Evolutionary conservation across 2,888 invertebrate genomes (phyloP).

Genomic region (Tolmerus cingulatus): DNA sequence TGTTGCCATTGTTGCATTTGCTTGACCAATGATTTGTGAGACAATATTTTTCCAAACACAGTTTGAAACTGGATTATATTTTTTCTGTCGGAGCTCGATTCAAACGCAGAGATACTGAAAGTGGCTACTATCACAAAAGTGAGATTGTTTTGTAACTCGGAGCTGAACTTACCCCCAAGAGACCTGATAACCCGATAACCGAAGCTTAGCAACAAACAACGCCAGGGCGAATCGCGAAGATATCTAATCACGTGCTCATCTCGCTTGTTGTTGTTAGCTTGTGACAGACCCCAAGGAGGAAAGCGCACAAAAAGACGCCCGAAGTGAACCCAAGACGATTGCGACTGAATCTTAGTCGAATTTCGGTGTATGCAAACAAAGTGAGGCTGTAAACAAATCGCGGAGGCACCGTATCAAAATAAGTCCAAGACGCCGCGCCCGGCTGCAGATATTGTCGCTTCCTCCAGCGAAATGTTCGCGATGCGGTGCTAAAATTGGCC

Average conservation of each 20-base stretch:
- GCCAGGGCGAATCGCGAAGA: neutral
- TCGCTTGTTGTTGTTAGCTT: neutral
- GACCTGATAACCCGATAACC: neutral
- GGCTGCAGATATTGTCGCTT: neutral
- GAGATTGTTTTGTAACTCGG: neutral
- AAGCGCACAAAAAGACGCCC: neutral
- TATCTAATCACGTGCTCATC: neutral
- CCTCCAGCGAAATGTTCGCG: neutral
- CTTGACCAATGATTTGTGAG: neutral
- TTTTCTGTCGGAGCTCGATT: neutral
- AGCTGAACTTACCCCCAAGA: neutral
- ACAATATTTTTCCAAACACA: no score
- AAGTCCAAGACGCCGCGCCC: neutral
- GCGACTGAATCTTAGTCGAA: neutral
- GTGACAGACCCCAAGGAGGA: neutral
- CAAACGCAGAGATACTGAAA: neutral
- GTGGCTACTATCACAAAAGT: neutral
- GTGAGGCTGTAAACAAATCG: neutral
- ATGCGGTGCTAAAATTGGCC: neutral
- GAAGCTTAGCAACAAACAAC: neutral
- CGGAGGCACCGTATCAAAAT: neutral
- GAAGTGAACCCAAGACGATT: neutral
- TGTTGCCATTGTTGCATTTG: no score
- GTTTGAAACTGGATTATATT: neutral
- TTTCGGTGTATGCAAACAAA: neutral